Evolutionary conservation across 1,140 invertebrate genomes (phyloP).

Genomic region (Megathymus violae): DNA sequence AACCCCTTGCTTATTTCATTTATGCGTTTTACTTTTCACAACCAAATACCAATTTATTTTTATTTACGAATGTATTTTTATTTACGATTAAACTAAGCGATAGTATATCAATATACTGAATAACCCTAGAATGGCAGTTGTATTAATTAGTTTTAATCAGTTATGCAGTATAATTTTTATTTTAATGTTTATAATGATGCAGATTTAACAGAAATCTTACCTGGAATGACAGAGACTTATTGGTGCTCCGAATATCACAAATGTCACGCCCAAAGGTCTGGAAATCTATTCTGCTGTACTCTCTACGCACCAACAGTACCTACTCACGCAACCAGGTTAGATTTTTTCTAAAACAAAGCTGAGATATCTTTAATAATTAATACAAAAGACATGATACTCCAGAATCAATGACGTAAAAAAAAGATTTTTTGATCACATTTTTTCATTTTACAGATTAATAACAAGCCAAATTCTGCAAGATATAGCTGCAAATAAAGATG

Average conservation of each 20-base stretch:
- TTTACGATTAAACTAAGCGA: too few relatives aligned
- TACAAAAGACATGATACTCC: too few relatives aligned
- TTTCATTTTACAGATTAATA: slow-evolving; percentile 71
- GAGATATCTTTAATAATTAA: too few relatives aligned
- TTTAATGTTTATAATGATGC: slow-evolving; percentile 1
- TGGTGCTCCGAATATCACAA: slow-evolving; percentile 94
- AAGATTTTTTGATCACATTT: slow-evolving; percentile 15
- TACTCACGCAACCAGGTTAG: slow-evolving; percentile 87
- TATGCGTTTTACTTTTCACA: too few relatives aligned
- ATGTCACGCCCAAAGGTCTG: slow-evolving; percentile 88
- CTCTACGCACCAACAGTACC: slow-evolving; percentile 88
- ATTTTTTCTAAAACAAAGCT: slow-evolving; percentile 24
- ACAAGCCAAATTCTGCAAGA: slow-evolving; percentile 72
- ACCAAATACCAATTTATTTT: too few relatives aligned
- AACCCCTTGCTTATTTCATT: too few relatives aligned
- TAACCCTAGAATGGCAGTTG: too few relatives aligned
- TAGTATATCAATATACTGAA: too few relatives aligned
- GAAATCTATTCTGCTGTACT: slow-evolving; percentile 87
- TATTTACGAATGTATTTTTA: too few relatives aligned
- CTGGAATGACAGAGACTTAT: slow-evolving; percentile 86
- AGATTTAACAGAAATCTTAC: slow-evolving; percentile 34
- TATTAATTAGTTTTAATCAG: too few relatives aligned
- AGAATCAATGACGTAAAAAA: too few relatives aligned
- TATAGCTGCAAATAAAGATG: slow-evolving; percentile 64
- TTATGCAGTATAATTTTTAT: neutral